Percentiles rank a stretch among this genome's conserved stretches.
phyloP scores from a whole-genome alignment of 2,888 invertebrate genomes.

The Clivina fossor region DNA sequence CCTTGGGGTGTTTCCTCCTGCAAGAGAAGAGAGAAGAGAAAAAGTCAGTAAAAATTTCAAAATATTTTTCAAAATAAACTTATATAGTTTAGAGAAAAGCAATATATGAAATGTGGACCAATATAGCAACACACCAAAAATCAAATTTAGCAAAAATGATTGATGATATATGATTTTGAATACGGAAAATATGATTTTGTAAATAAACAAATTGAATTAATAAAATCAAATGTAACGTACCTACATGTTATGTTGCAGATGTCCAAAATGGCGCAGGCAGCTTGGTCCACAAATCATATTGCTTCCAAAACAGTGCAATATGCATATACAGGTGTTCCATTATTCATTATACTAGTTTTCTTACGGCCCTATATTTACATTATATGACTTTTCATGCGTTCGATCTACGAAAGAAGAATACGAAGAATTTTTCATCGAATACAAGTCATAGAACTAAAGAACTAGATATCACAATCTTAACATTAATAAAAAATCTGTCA shows the following conservation, averaged over 20 bases:
- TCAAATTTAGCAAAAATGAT: slow-evolving; percentile 34
- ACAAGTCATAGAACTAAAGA: too few relatives aligned
- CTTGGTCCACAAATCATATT: slow-evolving; percentile 33
- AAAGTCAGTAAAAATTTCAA: slow-evolving; percentile 28
- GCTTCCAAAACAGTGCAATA: slow-evolving; percentile 4
- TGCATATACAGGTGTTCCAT: not conserved
- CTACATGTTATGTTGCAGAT: slow-evolving; percentile 19
- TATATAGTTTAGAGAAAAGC: too few relatives aligned
- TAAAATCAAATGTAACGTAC: slow-evolving; percentile 21
- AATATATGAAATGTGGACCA: slow-evolving; percentile 42
- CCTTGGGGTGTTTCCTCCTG: slow-evolving; percentile 99
- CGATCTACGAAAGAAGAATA: too few relatives aligned
- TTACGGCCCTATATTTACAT: too few relatives aligned
- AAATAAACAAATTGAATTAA: slow-evolving; percentile 13
- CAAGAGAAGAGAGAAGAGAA: slow-evolving; percentile 60
- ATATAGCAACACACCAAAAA: too few relatives aligned
- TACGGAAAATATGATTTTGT: slow-evolving; percentile 11
- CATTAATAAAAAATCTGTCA: too few relatives aligned
- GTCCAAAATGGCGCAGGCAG: slow-evolving; percentile 8
- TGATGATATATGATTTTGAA: slow-evolving; percentile 10
- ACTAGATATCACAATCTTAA: too few relatives aligned
- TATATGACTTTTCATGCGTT: too few relatives aligned
- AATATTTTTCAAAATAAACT: too few relatives aligned
- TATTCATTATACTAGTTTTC: too few relatives aligned
- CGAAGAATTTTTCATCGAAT: too few relatives aligned